Percentiles rank a stretch among this genome's conserved stretches.
Conservation (phyloP, 2,113 vertebrate genomes). For the Scytalopus superciliaris region DNA sequence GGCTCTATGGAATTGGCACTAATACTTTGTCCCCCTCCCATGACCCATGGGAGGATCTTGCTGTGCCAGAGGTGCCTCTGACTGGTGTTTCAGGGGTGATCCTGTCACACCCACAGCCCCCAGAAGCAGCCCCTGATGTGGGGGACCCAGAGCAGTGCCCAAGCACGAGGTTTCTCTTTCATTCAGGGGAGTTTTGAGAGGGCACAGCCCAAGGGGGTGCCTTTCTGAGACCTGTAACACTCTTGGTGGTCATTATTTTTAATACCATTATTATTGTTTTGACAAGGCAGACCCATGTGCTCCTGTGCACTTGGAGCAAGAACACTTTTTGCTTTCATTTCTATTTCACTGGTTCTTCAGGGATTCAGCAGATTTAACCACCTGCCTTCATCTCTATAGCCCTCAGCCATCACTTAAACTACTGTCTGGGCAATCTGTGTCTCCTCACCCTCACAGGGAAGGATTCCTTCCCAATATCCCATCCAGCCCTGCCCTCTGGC, state of each 20-base stretch:
- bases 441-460: background rate
- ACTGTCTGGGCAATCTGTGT: background rate
- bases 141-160: too few species aligned
- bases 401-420: background rate
- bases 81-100: background rate
- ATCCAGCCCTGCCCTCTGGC: fast-evolving
- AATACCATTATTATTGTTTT: background rate
- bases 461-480: background rate
- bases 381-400: background rate
- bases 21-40: background rate
- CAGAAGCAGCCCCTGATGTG: too few species aligned
- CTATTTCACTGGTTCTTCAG: background rate
- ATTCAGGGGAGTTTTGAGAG: background rate
- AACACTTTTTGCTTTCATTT: background rate
- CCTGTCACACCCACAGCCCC: background rate
- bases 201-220: background rate
- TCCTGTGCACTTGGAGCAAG: background rate
- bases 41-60: background rate
- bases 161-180: background rate
- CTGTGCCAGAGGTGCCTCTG: background rate
- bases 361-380: background rate
- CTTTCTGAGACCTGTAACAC: background rate
- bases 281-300: background rate
- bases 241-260: background rate
- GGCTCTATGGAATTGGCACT: background rate